These are phyloP conservation scores for Coracopsis vasa DNA, from an alignment of 2,113 vertebrate species.

Conservation along the genomic window DNA sequence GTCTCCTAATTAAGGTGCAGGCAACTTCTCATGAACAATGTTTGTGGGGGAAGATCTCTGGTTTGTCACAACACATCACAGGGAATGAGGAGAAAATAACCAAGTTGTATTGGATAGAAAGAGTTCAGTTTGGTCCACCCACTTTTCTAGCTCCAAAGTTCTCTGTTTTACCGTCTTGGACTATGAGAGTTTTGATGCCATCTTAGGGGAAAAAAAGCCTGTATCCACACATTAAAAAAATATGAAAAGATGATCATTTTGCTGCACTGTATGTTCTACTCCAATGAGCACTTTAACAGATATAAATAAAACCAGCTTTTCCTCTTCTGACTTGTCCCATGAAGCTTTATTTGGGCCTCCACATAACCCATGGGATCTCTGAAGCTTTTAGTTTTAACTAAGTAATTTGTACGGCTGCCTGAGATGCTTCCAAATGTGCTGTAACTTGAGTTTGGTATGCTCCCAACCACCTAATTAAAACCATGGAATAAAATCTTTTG, in stretches of 20 bases:
- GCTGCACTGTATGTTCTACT: constrained; percentile 14
- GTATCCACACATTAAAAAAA: neutral
- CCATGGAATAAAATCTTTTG: neutral
- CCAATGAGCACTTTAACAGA: constrained; percentile 49
- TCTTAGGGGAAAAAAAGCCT: neutral
- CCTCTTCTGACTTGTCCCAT: constrained; percentile 28
- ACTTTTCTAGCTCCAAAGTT: neutral
- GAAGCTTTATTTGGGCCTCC: constrained; percentile 49
- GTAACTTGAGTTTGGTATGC: constrained; percentile 11
- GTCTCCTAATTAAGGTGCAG: neutral
- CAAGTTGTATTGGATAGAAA: neutral
- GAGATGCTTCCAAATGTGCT: constrained; percentile 61
- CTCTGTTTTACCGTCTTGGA: neutral
- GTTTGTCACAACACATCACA: neutral
- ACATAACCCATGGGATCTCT: constrained; percentile 71
- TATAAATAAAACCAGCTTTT: constrained; percentile 69
- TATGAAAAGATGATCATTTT: neutral
- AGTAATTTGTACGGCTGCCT: constrained; percentile 67
- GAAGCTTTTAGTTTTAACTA: constrained; percentile 64
- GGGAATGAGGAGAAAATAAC: neutral
- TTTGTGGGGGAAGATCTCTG: neutral
- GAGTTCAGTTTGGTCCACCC: neutral
- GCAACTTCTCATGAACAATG: neutral
- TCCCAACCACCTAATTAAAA: constrained; percentile 56
- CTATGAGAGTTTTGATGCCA: neutral